Base-by-base conservation (phyloP, 2,113 vertebrate genomes). In the Heliornis fulica region DNA sequence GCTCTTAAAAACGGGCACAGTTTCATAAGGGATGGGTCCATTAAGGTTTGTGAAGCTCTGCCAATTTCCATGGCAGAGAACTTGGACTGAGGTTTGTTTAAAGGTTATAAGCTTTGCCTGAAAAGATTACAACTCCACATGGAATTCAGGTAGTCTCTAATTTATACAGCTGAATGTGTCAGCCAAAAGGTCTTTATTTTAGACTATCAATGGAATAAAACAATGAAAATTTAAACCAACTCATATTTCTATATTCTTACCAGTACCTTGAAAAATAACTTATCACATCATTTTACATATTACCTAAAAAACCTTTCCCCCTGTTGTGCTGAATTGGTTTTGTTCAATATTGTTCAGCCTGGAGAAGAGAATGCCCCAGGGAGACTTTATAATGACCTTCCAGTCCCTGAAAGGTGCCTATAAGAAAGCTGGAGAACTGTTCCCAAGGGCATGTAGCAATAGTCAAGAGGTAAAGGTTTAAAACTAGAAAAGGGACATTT, bases 1-100 rank as follows among this genome's bases (percentile, higher is more conserved):
- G 53, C 61, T 94, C 40, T 32, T 76, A 51, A 71, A 70, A 71
- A 31, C 40, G 93, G 83, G 61, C 83, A 61, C 3, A 3, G 64
- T 3, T 87, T 81, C 80, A 83, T 32, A 71, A 83, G 79, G 46
- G 53, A 48, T 53, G 81, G 71, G 34, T 88, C 86, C 83, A 82
- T 60, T 71, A 76, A 93, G 69, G 84, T 87, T 89, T 60, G 76
- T 61, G 83, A 92, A 91, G 72, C 69, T 87, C 61, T 96, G 91
- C 65, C 90, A 93, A 87, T 84, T 71, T 69, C 43, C 90, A 60
- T 43, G 64, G 77, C 78, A 94, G 28, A 85, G 87, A 87, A 82
- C 40, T 40, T 56, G 66, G 74, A 74, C 81, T 80, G 45, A 54
- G 81, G 20, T 87, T 87, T 92, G 57, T 83, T 93, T 83, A 95